Conservation (phyloP, 2,797 vertebrate species). For the Catostomus latipinnis region DNA sequence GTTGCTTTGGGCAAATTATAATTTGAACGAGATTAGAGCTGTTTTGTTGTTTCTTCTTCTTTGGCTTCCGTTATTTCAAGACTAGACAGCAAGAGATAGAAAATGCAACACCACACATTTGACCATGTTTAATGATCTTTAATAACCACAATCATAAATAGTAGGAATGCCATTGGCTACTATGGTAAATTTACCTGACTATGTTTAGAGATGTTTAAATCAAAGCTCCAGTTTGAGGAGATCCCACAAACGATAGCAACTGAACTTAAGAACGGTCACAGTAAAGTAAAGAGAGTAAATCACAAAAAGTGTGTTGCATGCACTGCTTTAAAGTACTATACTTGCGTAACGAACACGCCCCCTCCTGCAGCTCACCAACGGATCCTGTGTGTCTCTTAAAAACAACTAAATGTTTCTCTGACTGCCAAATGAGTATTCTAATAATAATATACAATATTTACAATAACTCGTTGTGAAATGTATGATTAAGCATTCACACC, state of each 20-base stretch:
- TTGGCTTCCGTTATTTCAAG: not conserved
- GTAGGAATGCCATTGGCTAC: not conserved
- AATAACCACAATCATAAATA: not conserved
- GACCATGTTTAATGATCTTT: not conserved
- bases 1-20: not conserved
- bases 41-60: no score
- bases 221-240: not conserved
- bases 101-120: not conserved
- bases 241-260: not conserved
- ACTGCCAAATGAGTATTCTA: not conserved
- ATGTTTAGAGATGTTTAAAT: not conserved
- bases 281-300: not conserved
- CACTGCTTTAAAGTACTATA: not conserved
- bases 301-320: not conserved
- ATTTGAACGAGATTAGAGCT: not conserved
- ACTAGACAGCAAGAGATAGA: not conserved
- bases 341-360: slow-evolving; percentile 21
- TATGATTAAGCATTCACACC: not conserved
- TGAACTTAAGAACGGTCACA: not conserved
- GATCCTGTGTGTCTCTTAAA: not conserved
- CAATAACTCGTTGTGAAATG: not conserved
- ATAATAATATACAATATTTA: not conserved
- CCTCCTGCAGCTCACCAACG: not conserved
- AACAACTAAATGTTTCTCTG: not conserved
- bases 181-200: not conserved